Evolutionary conservation across 2,888 invertebrate genomes (phyloP).

Genomic region (Heliconius cydno): DNA sequence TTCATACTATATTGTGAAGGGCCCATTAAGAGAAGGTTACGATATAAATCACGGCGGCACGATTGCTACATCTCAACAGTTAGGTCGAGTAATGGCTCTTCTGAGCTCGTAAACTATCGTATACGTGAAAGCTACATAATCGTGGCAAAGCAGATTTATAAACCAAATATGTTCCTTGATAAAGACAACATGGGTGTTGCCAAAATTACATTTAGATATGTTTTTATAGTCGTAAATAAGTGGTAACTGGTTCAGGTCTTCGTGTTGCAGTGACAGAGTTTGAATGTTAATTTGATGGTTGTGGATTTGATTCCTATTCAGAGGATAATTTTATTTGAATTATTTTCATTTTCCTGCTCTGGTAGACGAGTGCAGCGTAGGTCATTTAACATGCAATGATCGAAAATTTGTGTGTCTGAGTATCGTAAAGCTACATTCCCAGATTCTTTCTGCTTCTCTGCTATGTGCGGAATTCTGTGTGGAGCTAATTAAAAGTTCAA

Average conservation of each 20-base stretch:
- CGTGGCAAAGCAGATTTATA: constrained; percentile 30
- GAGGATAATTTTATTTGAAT: no score
- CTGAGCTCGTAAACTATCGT: constrained; percentile 43
- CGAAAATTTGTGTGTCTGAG: not conserved
- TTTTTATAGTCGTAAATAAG: not conserved
- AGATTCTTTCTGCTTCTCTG: no score
- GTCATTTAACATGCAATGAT: not conserved
- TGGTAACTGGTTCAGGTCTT: no score
- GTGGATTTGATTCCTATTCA: not conserved
- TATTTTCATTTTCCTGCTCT: not conserved
- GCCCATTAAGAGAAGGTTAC: constrained; percentile 32
- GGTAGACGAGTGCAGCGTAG: not conserved
- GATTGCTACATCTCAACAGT: constrained; percentile 38
- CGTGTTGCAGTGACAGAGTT: no score
- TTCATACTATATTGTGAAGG: constrained; percentile 5
- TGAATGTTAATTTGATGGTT: no score
- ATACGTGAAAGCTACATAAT: constrained; percentile 33
- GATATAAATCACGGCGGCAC: constrained; percentile 37
- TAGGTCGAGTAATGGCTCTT: constrained; percentile 42
- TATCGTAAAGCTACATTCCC: not conserved
- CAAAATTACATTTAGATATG: not conserved
- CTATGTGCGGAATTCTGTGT: no score
- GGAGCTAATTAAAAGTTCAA: no score
- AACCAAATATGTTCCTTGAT: constrained; percentile 7
- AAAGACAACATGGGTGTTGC: not conserved